Conservation (phyloP, 37 sponge, comb jelly and placozoan species). For the Crambe crambe region DNA sequence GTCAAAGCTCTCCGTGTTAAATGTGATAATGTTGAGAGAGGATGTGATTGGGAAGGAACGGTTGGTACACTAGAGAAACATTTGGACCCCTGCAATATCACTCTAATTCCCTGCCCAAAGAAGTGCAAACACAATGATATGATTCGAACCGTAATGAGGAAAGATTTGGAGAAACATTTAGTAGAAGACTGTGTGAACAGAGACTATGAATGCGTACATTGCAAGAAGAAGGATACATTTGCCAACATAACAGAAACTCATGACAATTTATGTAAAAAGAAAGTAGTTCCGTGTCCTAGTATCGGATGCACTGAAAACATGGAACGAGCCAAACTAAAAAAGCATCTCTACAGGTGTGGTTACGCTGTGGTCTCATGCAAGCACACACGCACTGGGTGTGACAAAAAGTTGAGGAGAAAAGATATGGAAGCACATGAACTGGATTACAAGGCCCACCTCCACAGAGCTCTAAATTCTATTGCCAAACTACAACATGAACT, state of each 20-base stretch:
- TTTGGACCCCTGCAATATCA: background rate
- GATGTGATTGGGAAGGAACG: constrained; percentile 31
- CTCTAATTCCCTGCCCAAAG: background rate
- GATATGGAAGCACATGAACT: constrained; percentile 21
- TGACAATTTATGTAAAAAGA: background rate
- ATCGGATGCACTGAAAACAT: background rate
- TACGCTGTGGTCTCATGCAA: constrained; percentile 14
- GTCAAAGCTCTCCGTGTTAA: constrained; percentile 16
- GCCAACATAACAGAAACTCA: background rate
- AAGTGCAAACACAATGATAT: background rate
- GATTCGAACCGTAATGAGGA: too few relatives aligned
- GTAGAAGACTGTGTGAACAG: background rate
- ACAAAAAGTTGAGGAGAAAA: background rate
- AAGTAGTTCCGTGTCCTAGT: background rate
- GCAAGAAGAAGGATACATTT: background rate
- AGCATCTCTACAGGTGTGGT: background rate
- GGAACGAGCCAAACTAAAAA: background rate
- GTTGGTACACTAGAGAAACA: constrained; percentile 31
- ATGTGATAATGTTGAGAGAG: constrained; percentile 11
- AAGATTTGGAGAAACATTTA: background rate
- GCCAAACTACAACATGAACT: background rate
- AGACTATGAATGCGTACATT: background rate
- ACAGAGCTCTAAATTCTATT: background rate
- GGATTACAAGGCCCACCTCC: background rate
- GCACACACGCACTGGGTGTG: constrained; percentile 23